Evolutionary conservation across 2,797 vertebrate genomes (phyloP).

Genomic region (Apodemus agrarius): DNA sequence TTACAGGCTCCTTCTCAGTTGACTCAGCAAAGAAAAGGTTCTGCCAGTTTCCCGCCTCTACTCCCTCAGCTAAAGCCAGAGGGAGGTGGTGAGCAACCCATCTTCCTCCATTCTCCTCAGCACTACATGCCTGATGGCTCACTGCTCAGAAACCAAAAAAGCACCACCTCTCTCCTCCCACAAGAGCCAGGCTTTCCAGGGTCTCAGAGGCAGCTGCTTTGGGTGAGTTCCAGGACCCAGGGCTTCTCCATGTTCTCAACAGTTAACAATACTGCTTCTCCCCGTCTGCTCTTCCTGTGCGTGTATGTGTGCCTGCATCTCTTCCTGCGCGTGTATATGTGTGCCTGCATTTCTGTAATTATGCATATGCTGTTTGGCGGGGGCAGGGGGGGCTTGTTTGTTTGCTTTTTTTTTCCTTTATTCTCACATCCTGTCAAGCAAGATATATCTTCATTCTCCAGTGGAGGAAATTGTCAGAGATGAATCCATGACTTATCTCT

Average conservation of each 20-base stretch:
- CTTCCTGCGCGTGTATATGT: background rate
- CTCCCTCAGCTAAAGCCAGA: conserved; percentile 22
- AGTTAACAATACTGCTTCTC: background rate
- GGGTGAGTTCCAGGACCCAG: background rate
- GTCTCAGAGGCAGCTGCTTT: conserved; percentile 55
- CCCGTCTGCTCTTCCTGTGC: background rate
- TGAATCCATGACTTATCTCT: background rate
- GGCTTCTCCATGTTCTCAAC: background rate
- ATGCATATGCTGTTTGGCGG: background rate
- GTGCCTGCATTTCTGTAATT: background rate
- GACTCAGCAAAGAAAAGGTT: conserved; percentile 70
- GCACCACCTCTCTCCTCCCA: conserved; percentile 44
- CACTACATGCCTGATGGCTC: background rate
- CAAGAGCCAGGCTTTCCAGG: conserved; percentile 10
- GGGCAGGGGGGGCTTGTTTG: background rate
- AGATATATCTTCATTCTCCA: background rate
- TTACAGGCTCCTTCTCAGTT: conserved; percentile 40
- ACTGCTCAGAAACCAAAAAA: conserved; percentile 21
- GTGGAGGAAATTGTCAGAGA: background rate
- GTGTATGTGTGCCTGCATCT: background rate
- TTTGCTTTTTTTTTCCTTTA: background rate
- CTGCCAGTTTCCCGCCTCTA: background rate
- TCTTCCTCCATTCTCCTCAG: conserved; percentile 49
- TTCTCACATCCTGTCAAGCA: conserved; percentile 12
- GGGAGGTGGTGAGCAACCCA: conserved; percentile 1